Conservation (phyloP, 2,888 invertebrate genomes). For the Caenorhabditis sulstoni region DNA sequence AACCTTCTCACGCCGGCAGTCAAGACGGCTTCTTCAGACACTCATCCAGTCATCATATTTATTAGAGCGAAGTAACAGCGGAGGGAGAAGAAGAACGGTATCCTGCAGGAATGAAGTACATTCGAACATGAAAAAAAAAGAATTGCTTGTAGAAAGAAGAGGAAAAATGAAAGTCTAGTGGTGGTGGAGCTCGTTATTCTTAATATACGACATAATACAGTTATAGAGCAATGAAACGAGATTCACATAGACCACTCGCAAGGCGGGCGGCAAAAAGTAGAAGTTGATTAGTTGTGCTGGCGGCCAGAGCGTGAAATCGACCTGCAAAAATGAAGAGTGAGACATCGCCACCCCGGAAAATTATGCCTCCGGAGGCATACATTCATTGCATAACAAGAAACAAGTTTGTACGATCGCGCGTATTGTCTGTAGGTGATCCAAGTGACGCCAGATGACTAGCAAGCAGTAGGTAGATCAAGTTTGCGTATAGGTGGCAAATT, state of each 20-base stretch:
- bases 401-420: slow-evolving; percentile 27
- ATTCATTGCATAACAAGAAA: slow-evolving; percentile 55
- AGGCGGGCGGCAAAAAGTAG: slow-evolving; percentile 88
- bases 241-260: slow-evolving; percentile 91
- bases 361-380: slow-evolving; percentile 35
- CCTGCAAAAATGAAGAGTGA: slow-evolving; percentile 51
- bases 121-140: slow-evolving; percentile 16
- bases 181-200: slow-evolving; percentile 59
- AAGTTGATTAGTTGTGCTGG: slow-evolving; percentile 94
- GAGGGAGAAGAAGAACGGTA: slow-evolving; percentile 30
- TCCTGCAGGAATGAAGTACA: slow-evolving; percentile 19
- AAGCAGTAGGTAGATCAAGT: slow-evolving; percentile 55
- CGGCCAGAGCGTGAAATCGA: slow-evolving; percentile 93
- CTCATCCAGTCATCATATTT: slow-evolving; percentile 40
- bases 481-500: slow-evolving; percentile 5
- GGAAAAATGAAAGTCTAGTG: slow-evolving; percentile 1
- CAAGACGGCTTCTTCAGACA: slow-evolving; percentile 23
- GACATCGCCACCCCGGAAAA: slow-evolving; percentile 44
- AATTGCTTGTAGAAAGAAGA: slow-evolving; percentile 10
- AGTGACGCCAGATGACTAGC: slow-evolving; percentile 19
- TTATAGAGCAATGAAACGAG: slow-evolving; percentile 90
- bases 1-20: not conserved
- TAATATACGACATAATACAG: slow-evolving; percentile 88
- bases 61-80: slow-evolving; percentile 4
- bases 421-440: slow-evolving; percentile 26